Percentiles rank a stretch among this genome's conserved stretches.
Evolutionary conservation across 1,140 invertebrate genomes (phyloP).

Genomic region (Trichomalopsis sarcophagae): DNA sequence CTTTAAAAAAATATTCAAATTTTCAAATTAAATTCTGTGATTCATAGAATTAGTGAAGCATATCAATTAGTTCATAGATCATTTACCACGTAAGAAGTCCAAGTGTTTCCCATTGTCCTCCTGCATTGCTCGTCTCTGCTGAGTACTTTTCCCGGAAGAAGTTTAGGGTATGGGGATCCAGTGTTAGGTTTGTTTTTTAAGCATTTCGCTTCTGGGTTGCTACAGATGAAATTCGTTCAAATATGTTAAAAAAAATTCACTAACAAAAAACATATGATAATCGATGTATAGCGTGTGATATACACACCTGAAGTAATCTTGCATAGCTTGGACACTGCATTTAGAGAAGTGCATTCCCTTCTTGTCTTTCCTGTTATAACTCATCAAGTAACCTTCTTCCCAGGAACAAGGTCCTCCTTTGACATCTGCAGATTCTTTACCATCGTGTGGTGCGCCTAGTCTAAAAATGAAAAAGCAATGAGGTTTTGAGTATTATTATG

Average conservation of each 20-base stretch:
- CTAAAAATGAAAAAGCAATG: not conserved
- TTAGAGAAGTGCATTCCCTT: not conserved
- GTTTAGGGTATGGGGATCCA: not conserved
- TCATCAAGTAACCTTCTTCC: constrained; percentile 8
- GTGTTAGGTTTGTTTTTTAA: constrained; percentile 5
- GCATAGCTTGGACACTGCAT: not conserved
- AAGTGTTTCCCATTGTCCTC: not conserved
- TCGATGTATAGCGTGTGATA: not conserved
- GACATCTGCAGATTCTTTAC: not conserved
- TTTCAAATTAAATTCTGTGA: not conserved
- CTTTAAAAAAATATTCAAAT: not conserved
- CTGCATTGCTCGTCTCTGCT: constrained; percentile 11
- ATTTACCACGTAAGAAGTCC: too few species aligned
- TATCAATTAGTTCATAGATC: not conserved
- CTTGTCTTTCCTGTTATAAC: not conserved
- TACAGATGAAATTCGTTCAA: not conserved
- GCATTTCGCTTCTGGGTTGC: not conserved
- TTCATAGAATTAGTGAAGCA: not conserved
- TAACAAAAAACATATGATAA: not conserved
- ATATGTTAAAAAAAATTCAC: not conserved
- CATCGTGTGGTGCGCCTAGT: constrained; percentile 13
- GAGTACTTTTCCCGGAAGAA: not conserved
- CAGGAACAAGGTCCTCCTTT: not conserved
- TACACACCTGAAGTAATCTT: not conserved
- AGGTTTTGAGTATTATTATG: not conserved